A percentile compares a stretch with the other conserved stretches of the same genome.
These are phyloP conservation scores for Chloroclystis v-ata DNA, from an alignment of 2,888 invertebrate species.

Conservation along the genomic window DNA sequence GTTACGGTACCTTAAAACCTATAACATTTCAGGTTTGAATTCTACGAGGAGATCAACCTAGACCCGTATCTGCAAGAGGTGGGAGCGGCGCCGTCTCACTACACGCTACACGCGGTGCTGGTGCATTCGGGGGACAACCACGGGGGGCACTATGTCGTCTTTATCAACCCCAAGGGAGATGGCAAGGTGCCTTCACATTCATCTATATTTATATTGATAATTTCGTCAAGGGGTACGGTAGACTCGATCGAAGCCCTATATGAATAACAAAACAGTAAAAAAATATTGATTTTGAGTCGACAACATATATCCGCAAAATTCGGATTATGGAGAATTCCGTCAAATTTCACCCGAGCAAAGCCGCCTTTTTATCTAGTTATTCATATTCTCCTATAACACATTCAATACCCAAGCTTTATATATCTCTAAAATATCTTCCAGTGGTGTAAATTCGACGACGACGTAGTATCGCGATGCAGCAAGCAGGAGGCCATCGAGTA, in stretches of 20 bases:
- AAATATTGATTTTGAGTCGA: too few relatives aligned
- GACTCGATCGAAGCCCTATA: too few relatives aligned
- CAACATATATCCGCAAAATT: too few relatives aligned
- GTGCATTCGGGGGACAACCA: conserved; percentile 99
- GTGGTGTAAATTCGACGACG: conserved; percentile 99
- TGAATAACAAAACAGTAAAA: too few relatives aligned
- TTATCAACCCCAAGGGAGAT: conserved; percentile 97
- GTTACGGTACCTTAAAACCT: too few relatives aligned
- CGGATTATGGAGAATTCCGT: too few relatives aligned
- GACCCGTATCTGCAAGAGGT: conserved; percentile 90
- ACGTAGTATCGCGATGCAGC: conserved; percentile 97
- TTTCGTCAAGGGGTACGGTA: background rate
- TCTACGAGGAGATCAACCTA: conserved; percentile 94
- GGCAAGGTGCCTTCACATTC: conserved; percentile 81
- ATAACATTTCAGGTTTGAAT: conserved; percentile 89
- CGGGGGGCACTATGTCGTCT: conserved; percentile 99
- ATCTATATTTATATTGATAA: background rate
- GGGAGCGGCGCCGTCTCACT: conserved; percentile 87
- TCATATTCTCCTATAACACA: too few relatives aligned
- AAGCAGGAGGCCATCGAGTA: conserved; percentile 97
- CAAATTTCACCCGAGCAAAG: too few relatives aligned
- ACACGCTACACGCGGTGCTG: conserved; percentile 96
- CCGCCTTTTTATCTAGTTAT: too few relatives aligned
- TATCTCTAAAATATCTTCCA: too few relatives aligned
- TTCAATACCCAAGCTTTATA: too few relatives aligned